phyloP scores from a whole-genome alignment of 2,888 invertebrate species.

The Hecatera dysodea region DNA sequence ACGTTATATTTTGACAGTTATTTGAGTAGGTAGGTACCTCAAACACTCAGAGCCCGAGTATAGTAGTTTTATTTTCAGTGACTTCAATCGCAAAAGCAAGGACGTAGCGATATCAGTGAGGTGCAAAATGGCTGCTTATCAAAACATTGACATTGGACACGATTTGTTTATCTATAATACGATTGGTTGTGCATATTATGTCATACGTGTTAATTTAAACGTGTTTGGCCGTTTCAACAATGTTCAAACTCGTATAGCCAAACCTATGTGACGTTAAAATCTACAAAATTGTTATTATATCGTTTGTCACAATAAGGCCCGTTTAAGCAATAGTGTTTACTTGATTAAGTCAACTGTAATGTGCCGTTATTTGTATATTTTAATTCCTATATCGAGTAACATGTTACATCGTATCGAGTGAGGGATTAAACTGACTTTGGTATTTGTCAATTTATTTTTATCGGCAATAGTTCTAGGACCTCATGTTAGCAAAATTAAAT shows the following conservation, averaged over 20 bases:
- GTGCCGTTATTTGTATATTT: slow-evolving; percentile 26
- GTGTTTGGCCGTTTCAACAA: not conserved
- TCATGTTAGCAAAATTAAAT: too few relatives aligned
- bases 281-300: too few relatives aligned
- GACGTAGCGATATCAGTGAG: slow-evolving; percentile 35
- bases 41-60: not conserved
- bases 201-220: slow-evolving; percentile 48
- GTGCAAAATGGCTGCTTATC: slow-evolving; percentile 63
- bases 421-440: not conserved
- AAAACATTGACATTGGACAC: slow-evolving; percentile 57
- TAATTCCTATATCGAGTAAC: slow-evolving; percentile 20
- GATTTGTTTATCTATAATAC: slow-evolving; percentile 55
- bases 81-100: slow-evolving; percentile 19
- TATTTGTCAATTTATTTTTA: not conserved
- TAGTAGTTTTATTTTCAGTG: not conserved
- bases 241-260: not conserved
- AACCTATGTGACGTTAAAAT: slow-evolving; percentile 5
- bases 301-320: not conserved
- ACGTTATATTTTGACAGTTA: not conserved
- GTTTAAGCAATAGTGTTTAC: slow-evolving; percentile 17
- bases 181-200: slow-evolving; percentile 59
- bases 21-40: not conserved
- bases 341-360: slow-evolving; percentile 25
- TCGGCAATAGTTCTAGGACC: not conserved
- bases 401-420: not conserved